phyloP scores from a whole-genome alignment of 92 coral and sea anemone genomes.

The Zoanthus gigantus region DNA sequence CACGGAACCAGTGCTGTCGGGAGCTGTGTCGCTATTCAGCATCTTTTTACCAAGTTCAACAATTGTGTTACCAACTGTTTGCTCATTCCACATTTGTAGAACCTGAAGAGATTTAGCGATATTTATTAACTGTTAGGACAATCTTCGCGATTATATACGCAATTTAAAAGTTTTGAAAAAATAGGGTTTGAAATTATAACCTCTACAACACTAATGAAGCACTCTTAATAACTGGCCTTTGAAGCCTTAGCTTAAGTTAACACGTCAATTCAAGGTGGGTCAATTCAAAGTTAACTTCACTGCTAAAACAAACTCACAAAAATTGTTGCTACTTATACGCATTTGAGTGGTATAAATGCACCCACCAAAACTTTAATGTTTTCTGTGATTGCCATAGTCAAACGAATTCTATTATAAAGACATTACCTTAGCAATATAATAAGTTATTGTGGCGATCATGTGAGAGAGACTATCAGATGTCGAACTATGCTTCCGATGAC shows the following conservation, averaged over 20 bases:
- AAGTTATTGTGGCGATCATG: constrained; percentile 91
- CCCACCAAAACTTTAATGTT: no score
- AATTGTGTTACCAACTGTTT: constrained; percentile 78
- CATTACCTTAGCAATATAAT: constrained; percentile 86
- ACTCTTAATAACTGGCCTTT: no score
- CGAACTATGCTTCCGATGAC: constrained; percentile 82
- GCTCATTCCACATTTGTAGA: constrained; percentile 81
- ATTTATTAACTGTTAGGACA: background rate
- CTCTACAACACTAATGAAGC: no score
- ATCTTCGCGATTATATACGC: no score
- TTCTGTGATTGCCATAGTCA: background rate
- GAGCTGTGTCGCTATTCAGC: constrained; percentile 87
- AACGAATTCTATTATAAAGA: background rate
- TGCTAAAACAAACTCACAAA: no score
- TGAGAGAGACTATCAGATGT: constrained; percentile 94
- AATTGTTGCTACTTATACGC: no score
- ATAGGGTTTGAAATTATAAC: no score
- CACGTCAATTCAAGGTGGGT: no score
- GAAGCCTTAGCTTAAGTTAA: no score
- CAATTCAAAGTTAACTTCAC: no score
- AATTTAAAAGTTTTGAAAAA: no score
- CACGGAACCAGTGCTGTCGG: constrained; percentile 88
- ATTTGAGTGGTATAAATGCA: no score
- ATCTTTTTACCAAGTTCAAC: constrained; percentile 90
- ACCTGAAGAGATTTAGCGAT: constrained; percentile 51